These are phyloP conservation scores for Drosophila grimshawi DNA, from an alignment of 1,140 invertebrate species.

Conservation along the genomic window DNA sequence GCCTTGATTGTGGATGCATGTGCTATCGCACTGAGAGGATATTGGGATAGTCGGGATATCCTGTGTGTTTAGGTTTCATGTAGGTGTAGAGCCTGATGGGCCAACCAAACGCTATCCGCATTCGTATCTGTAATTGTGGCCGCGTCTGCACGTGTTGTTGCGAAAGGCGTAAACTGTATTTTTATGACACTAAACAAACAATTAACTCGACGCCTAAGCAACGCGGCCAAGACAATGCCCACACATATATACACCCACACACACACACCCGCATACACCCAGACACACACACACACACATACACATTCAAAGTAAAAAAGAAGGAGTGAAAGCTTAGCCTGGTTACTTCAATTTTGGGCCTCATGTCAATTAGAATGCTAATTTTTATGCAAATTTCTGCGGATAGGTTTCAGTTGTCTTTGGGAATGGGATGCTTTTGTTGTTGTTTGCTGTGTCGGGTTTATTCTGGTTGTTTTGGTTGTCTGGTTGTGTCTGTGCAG, in stretches of 20 bases:
- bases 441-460: slow-evolving; percentile 5
- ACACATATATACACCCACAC: slow-evolving; percentile 9
- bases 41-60: too few species aligned
- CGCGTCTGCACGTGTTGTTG: slow-evolving; percentile 61
- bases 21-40: too few species aligned
- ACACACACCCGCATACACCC: neutral
- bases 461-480: slow-evolving; percentile 10
- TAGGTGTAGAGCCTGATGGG: neutral
- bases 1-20: too few species aligned
- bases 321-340: slow-evolving; percentile 13
- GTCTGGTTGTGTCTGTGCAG: slow-evolving; percentile 17
- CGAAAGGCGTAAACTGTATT: slow-evolving; percentile 79
- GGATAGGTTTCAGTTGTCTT: slow-evolving; percentile 47
- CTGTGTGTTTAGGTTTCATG: too few species aligned
- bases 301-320: neutral
- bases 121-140: slow-evolving; percentile 50
- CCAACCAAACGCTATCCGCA: neutral
- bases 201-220: slow-evolving; percentile 60
- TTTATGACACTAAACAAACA: slow-evolving; percentile 79
- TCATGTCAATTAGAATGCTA: slow-evolving; percentile 80
- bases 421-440: neutral
- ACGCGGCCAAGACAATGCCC: slow-evolving; percentile 59
- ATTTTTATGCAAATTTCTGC: slow-evolving; percentile 81
- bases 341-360: slow-evolving; percentile 65
- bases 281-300: neutral